A percentile compares a stretch with the other conserved stretches of the same genome.
Conservation (phyloP, 2,888 invertebrate species). For the Itoplectis maculator region DNA sequence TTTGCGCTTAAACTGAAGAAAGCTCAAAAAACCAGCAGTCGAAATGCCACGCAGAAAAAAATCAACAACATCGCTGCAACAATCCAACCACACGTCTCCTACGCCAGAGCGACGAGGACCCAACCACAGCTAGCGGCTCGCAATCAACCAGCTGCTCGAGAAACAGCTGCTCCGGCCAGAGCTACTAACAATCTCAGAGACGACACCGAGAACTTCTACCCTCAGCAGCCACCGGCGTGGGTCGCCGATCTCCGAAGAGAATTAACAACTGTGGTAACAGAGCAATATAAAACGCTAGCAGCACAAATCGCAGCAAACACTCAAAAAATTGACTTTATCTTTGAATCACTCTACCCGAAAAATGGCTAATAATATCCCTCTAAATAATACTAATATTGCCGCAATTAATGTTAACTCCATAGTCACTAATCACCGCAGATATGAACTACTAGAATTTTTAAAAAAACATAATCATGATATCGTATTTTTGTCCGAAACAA, state of each 20-base stretch:
- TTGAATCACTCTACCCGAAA: background rate
- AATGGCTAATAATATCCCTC: background rate
- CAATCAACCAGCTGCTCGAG: background rate
- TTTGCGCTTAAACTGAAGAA: background rate
- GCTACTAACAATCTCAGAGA: too few relatives aligned
- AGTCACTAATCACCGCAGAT: background rate
- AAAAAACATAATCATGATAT: conserved; percentile 9
- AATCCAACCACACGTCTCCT: background rate
- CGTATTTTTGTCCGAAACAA: conserved; percentile 14
- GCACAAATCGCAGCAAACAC: background rate
- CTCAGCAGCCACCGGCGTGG: background rate
- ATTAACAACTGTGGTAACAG: background rate
- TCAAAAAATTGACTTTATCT: background rate
- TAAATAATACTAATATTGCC: background rate
- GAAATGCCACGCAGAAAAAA: background rate
- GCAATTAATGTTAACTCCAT: background rate
- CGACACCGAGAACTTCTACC: background rate
- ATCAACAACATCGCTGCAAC: background rate
- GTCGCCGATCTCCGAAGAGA: background rate
- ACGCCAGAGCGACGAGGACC: background rate
- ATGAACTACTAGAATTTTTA: conserved; percentile 12
- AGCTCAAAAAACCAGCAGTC: background rate
- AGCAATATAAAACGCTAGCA: background rate
- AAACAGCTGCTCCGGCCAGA: background rate
- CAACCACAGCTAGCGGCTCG: too few relatives aligned